Evolutionary conservation across 2,888 invertebrate genomes (phyloP).

Genomic region (Theristus sp.): DNA sequence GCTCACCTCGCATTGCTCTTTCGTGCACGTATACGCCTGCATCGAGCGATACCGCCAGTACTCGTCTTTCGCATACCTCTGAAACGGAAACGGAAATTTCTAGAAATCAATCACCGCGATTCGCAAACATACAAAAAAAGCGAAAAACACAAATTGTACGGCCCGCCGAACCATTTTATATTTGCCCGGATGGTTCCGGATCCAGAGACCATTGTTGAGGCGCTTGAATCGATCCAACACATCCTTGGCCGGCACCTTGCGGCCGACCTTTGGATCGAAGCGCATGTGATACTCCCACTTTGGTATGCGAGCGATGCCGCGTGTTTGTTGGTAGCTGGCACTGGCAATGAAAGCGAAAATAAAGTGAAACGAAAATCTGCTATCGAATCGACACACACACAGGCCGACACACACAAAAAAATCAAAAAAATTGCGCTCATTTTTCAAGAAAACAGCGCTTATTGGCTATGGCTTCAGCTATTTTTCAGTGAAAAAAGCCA

Average conservation of each 20-base stretch:
- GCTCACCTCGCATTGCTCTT: constrained; percentile 44
- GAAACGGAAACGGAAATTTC: too few relatives aligned
- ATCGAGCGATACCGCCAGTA: background rate
- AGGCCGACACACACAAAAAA: too few relatives aligned
- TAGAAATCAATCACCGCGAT: too few relatives aligned
- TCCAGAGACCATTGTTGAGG: constrained; percentile 9
- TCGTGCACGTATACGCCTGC: background rate
- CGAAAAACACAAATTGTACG: background rate
- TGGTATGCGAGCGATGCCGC: constrained; percentile 6
- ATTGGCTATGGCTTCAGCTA: too few relatives aligned
- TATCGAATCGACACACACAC: too few relatives aligned
- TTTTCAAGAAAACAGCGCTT: too few relatives aligned
- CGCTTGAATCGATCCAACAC: constrained; percentile 8
- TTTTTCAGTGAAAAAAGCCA: too few relatives aligned
- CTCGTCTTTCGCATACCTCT: constrained; percentile 3
- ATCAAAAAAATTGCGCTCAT: too few relatives aligned
- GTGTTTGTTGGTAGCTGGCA: too few relatives aligned
- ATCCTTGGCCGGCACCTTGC: constrained; percentile 7
- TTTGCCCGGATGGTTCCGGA: constrained; percentile 1
- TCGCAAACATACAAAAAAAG: background rate
- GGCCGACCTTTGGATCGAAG: constrained; percentile 3
- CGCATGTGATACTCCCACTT: constrained; percentile 6
- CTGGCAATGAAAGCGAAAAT: too few relatives aligned
- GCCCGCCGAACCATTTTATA: background rate
- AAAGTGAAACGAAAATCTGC: too few relatives aligned